phyloP scores from a whole-genome alignment of 2,797 vertebrate genomes.

The Heterohyrax brucei region DNA sequence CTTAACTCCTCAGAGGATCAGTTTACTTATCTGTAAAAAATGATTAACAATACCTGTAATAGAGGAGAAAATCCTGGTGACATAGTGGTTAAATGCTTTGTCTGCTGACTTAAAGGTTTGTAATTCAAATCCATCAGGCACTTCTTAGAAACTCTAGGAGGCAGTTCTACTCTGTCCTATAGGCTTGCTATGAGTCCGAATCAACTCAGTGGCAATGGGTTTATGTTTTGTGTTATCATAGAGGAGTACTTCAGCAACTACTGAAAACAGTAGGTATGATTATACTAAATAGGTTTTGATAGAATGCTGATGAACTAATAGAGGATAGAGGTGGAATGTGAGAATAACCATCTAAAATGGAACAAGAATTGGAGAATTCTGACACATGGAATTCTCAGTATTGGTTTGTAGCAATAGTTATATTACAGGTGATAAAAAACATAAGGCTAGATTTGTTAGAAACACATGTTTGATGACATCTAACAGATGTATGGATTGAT shows the following conservation, averaged over 20 bases:
- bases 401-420: constrained; percentile 62
- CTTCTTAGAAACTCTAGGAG: too few species aligned
- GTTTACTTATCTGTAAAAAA: neutral
- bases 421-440: constrained; percentile 22
- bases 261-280: neutral
- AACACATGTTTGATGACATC: constrained; percentile 18
- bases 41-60: neutral
- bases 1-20: constrained; percentile 15
- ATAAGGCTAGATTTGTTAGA: constrained; percentile 36
- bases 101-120: too few species aligned
- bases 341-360: constrained; percentile 8
- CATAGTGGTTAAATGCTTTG: too few species aligned
- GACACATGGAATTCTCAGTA: neutral
- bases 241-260: neutral
- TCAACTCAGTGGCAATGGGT: too few species aligned
- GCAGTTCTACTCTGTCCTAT: too few species aligned
- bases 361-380: constrained; percentile 44
- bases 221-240: neutral
- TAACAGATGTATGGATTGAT: constrained; percentile 37
- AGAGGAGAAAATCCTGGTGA: neutral
- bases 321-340: neutral
- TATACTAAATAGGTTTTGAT: neutral
- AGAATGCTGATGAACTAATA: neutral
- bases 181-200: too few species aligned
- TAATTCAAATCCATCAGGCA: too few species aligned